phyloP scores from a whole-genome alignment of 2,113 vertebrate genomes.

The Himantopus leucocephalus region DNA sequence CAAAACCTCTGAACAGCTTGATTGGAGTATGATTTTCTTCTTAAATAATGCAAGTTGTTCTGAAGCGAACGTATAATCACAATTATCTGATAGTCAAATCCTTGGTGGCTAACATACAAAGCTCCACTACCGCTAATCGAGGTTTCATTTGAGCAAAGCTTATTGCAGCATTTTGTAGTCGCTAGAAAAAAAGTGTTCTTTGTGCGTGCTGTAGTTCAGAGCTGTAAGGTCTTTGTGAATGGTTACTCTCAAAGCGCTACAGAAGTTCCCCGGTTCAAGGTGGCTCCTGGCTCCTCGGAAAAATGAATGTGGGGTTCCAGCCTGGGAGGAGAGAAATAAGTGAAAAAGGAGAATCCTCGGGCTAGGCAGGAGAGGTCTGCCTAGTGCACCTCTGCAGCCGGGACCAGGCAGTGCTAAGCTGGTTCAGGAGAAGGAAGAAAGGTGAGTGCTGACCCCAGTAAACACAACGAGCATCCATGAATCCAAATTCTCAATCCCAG shows the following conservation, averaged over 20 bases:
- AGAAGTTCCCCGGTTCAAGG: conserved; percentile 57
- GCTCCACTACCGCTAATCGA: background rate
- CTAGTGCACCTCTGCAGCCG: background rate
- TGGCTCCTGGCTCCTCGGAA: conserved; percentile 55
- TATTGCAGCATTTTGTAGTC: conserved; percentile 57
- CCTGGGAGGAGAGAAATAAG: conserved; percentile 64
- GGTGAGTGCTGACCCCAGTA: background rate
- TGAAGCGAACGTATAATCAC: background rate
- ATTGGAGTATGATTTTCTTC: conserved; percentile 48
- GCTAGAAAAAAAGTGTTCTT: conserved; percentile 56
- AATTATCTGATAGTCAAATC: background rate
- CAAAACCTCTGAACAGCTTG: conserved; percentile 23
- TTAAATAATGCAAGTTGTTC: conserved; percentile 37
- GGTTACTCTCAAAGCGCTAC: conserved; percentile 61
- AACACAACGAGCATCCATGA: background rate
- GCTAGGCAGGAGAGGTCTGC: conserved; percentile 29
- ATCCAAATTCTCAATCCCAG: background rate
- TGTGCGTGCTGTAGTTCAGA: conserved; percentile 63
- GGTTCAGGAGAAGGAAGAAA: conserved; percentile 13
- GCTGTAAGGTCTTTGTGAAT: conserved; percentile 62
- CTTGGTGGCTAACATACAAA: background rate
- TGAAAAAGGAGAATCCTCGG: conserved; percentile 32
- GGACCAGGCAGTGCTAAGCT: background rate
- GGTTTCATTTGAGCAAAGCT: conserved; percentile 2
- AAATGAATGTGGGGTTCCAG: conserved; percentile 53